Evolutionary conservation across 2,113 vertebrate genomes (phyloP), one percentile per base, ranked within the genome.

Genomic region (Prochilodus magdalenae): DNA sequence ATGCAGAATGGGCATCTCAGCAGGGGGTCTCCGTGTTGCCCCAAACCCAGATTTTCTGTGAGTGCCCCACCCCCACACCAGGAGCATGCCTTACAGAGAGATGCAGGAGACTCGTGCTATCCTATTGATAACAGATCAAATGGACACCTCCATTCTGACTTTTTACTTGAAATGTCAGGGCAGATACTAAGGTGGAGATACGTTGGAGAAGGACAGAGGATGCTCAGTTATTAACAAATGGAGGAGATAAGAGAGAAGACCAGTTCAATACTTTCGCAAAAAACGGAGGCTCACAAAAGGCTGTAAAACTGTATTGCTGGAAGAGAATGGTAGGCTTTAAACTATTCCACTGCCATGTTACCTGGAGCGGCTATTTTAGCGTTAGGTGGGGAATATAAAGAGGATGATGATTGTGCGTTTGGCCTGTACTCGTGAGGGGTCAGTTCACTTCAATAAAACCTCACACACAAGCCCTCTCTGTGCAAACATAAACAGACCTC

Each of bases 161-260:
- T 73, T 77, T 92, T 92, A 85, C 85, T 93, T 89, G 81, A 94
- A 93, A 94, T 93, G 93, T 91, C 93, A 94, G 87, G 59, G 44
- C 65, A 40, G 90, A 92, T 92, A 89, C 63, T 85, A 79, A 85
- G 77, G 76, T 30, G 85, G 85, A 84, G 89, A 86, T 92, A 91
- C 92, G 90, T 77, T 57, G 22, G 86, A 33, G 85, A 89, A 69
- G 15, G 65, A 65, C 29, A 69, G 66, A 59, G 79, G 86, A 86
- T 16, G 72, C 81, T 75, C 83, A 80, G 80, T 84, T 84, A 75
- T 85, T 84, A 81, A 87, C 69, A 81, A 62, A 69, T 72, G 33
- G 29, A 33, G 63, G 26, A 82, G 87, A 90, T 91, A 90, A 90
- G 84, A 85, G 71, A 14, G 73, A 77, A 65, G 78, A 53, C 33